Conservation (phyloP, 1,140 invertebrate genomes). For the Danaus plexippus region DNA sequence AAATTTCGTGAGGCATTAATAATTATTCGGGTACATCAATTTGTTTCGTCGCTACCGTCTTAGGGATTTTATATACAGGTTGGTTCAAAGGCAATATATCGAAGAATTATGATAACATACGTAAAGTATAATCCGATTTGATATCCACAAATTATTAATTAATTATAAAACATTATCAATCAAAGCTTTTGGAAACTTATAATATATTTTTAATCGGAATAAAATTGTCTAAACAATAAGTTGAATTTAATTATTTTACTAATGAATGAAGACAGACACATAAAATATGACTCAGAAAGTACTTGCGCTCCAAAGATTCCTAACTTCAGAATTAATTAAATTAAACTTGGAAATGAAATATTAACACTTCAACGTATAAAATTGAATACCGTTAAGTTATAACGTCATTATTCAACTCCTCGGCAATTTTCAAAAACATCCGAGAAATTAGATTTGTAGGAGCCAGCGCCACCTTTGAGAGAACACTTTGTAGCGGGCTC, state of each 20-base stretch:
- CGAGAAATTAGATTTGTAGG: slow-evolving; percentile 65
- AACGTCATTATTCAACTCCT: slow-evolving; percentile 70
- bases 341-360: slow-evolving; percentile 74
- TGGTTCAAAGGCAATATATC: no score
- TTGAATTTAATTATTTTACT: no score
- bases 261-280: slow-evolving; percentile 13
- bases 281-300: slow-evolving; percentile 37
- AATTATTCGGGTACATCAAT: slow-evolving; percentile 75
- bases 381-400: slow-evolving; percentile 72
- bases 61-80: slow-evolving; percentile 24
- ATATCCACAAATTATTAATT: no score
- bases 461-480: slow-evolving; percentile 55
- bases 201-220: no score
- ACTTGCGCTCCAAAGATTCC: slow-evolving; percentile 32
- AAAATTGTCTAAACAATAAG: no score
- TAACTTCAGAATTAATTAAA: slow-evolving; percentile 71
- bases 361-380: slow-evolving; percentile 73
- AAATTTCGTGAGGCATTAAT: slow-evolving; percentile 74
- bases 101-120: no score
- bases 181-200: no score
- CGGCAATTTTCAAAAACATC: slow-evolving; percentile 67
- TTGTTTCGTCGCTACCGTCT: slow-evolving; percentile 68
- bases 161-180: no score
- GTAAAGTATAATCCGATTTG: no score
- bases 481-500: slow-evolving; percentile 47